A percentile compares a stretch with the other conserved stretches of the same genome.
Evolutionary conservation across 2,113 vertebrate genomes (phyloP).

Genomic region (Tachycineta bicolor): DNA sequence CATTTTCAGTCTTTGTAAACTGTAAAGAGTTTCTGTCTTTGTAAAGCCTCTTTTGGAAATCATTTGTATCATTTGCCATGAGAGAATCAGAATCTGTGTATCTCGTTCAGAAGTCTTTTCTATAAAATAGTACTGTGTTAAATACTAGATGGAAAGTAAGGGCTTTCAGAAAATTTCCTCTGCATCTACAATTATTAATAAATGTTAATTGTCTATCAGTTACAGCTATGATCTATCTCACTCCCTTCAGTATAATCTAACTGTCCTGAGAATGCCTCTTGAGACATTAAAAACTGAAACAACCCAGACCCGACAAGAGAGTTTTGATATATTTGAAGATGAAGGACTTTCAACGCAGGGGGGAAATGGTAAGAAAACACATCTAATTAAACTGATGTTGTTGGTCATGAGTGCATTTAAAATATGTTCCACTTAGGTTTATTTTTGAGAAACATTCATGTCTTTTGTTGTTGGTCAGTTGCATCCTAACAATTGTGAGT

Average conservation of each 20-base stretch:
- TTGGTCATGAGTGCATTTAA: background rate
- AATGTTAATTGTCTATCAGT: constrained; percentile 74
- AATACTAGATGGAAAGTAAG: background rate
- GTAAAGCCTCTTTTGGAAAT: background rate
- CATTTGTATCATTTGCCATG: background rate
- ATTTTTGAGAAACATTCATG: background rate
- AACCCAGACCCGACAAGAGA: constrained; percentile 82
- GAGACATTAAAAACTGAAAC: constrained; percentile 82
- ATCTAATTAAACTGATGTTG: background rate
- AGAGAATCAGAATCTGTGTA: background rate
- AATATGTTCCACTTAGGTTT: background rate
- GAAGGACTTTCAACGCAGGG: constrained; percentile 90
- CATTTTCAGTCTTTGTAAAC: background rate
- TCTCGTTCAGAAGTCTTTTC: background rate
- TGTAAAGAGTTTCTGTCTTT: background rate
- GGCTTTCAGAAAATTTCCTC: background rate
- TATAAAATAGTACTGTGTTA: background rate
- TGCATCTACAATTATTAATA: constrained; percentile 27
- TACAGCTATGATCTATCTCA: constrained; percentile 98
- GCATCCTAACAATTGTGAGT: background rate
- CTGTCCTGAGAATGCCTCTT: constrained; percentile 85
- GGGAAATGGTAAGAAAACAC: constrained; percentile 72
- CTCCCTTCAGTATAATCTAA: constrained; percentile 96
- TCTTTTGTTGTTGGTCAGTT: background rate
- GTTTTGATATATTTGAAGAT: constrained; percentile 99